phyloP scores from a whole-genome alignment of 2,113 vertebrate genomes.

The Neodon shergylaensis region DNA sequence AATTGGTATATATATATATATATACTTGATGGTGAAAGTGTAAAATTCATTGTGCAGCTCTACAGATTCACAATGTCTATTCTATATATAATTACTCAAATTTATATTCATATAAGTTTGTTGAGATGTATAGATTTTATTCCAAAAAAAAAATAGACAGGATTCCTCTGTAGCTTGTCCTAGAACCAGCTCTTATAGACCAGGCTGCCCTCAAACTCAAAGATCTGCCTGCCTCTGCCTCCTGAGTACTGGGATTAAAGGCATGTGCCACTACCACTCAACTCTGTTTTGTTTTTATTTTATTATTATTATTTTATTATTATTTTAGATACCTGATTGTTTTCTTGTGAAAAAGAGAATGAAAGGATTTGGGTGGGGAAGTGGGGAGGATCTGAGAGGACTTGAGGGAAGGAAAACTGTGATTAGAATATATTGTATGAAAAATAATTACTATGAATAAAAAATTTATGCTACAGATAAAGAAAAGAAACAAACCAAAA shows the following conservation, averaged over 20 bases:
- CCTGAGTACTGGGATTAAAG: no score
- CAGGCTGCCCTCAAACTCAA: no score
- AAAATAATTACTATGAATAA: background rate
- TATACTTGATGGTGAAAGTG: background rate
- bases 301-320: background rate
- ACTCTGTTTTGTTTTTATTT: background rate
- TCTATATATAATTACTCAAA: background rate
- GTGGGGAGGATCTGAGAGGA: background rate
- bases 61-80: background rate
- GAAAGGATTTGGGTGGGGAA: background rate
- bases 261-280: no score
- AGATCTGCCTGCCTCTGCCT: no score
- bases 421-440: background rate
- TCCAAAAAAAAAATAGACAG: no score
- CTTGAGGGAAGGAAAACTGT: background rate
- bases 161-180: no score
- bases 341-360: background rate
- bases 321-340: background rate
- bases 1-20: background rate
- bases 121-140: no score
- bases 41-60: background rate
- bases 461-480: no score
- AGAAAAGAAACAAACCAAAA: no score
- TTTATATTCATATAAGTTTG: no score
- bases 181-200: no score